A percentile compares a stretch with the other conserved stretches of the same genome.
Evolutionary conservation across 2,888 invertebrate genomes (phyloP).

Genomic region (Drosophila putrida): DNA sequence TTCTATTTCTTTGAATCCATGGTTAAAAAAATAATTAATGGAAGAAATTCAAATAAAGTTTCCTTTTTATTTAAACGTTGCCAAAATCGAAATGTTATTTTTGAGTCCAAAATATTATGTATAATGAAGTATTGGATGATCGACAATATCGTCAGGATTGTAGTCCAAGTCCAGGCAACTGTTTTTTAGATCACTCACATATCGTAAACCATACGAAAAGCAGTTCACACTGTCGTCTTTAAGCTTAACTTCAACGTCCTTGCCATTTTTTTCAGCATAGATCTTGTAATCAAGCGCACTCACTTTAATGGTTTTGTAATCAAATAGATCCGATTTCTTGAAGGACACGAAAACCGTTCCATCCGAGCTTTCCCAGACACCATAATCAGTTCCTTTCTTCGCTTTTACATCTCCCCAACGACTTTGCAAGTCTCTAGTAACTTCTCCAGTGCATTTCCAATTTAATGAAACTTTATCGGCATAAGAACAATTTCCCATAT

Average conservation of each 20-base stretch:
- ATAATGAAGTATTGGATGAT: conserved; percentile 6
- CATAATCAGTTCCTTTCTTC: not conserved
- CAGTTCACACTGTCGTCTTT: not conserved
- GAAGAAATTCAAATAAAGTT: no score
- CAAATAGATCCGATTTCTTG: conserved; percentile 2
- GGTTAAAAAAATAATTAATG: no score
- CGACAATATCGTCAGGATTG: conserved; percentile 5
- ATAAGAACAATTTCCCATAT: conserved; percentile 2
- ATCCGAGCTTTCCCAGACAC: conserved; percentile 6
- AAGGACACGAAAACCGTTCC: not conserved
- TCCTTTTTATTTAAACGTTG: no score
- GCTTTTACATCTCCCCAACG: not conserved
- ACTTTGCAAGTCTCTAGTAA: fast-evolving
- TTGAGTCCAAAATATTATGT: not conserved
- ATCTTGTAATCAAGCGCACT: conserved; percentile 7
- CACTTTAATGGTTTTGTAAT: not conserved
- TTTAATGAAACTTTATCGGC: not conserved
- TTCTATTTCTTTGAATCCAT: no score
- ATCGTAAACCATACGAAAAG: not conserved
- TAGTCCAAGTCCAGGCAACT: not conserved
- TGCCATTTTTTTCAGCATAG: not conserved
- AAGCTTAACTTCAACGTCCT: not conserved
- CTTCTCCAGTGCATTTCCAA: not conserved
- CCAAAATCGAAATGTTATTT: not conserved
- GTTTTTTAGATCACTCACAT: conserved; percentile 4